Evolutionary conservation across 2,113 vertebrate species (phyloP), one percentile per base, ranked within the genome.

Genomic region (Dascyllus trimaculatus): DNA sequence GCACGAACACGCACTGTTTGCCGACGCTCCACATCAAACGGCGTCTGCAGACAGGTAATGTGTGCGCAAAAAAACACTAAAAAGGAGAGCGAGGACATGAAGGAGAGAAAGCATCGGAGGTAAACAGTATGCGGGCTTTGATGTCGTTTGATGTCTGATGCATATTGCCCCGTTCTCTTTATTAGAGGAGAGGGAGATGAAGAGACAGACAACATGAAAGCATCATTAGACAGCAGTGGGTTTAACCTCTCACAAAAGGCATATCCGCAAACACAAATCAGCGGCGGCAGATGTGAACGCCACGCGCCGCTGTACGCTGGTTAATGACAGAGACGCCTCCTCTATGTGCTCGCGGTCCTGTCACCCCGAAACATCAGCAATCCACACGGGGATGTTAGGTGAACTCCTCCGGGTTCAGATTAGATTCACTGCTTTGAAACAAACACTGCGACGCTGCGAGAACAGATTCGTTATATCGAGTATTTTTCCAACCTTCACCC

Each of bases 71-170:
- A n/a, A 61, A 35, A n/a, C 57, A 75, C 66, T 68, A 65, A 80
- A 85, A 84, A 82, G 71, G 45, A 48, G 52, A 53, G 65, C 7
- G 22, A 61, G 51, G 52, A 60, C 72, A 40, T 11, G 53, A 49
- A 80, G 79, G 83, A 70, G 73, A 72, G 74, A 77, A 75, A 51
- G 84, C 82, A 46, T 35, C 3, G 25, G 52, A 77, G 65, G 78
- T 84, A 84, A 89, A 90, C 84, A 82, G 64, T 26, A 13, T 24
- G 76, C n/a, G 60, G 64, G 75, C 89, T 93, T 91, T 91, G 90
- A 92, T 93, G 86, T 86, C 1, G 78, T 91, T 90, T 93, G 89
- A 93, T 93, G 90, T 90, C 83, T 71, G 86, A 81, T 79, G 79
- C 74, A 80, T 78, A 74, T 88, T 70, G 79, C 63, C 10, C 59